These are phyloP conservation scores for Virgularia gustaviana DNA, from an alignment of 92 coral and sea anemone genomes.

Conservation along the genomic window DNA sequence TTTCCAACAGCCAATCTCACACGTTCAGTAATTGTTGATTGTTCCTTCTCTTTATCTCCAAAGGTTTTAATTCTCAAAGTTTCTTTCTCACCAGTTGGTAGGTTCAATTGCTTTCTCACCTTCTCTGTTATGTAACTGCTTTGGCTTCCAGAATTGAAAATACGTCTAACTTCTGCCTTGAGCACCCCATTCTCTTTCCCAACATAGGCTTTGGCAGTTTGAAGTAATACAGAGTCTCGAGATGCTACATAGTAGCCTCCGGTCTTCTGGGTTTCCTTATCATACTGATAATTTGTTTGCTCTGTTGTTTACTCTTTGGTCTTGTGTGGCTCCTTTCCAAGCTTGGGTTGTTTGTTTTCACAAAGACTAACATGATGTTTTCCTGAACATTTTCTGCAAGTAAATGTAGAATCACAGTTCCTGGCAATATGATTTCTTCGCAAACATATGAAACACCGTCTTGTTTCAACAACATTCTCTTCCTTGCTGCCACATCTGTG, in stretches of 20 bases:
- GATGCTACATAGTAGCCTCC: constrained; percentile 40
- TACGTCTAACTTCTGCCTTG: constrained; percentile 36
- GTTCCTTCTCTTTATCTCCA: constrained; percentile 32
- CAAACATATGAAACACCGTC: too few relatives aligned
- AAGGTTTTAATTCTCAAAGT: constrained; percentile 49
- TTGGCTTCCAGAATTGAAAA: constrained; percentile 64
- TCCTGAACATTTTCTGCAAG: constrained; percentile 50
- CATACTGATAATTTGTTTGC: background rate
- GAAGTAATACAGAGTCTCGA: constrained; percentile 51
- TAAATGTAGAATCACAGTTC: constrained; percentile 36
- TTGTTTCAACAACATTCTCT: constrained; percentile 39
- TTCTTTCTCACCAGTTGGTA: constrained; percentile 37
- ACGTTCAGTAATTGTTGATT: constrained; percentile 30
- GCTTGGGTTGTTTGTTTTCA: constrained; percentile 21
- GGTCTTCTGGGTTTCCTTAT: background rate
- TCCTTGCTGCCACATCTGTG: constrained; percentile 45
- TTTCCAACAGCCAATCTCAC: constrained; percentile 34
- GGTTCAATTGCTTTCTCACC: constrained; percentile 25
- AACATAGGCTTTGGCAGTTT: constrained; percentile 53
- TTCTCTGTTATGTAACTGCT: constrained; percentile 49
- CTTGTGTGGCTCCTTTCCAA: background rate
- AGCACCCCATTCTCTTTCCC: background rate
- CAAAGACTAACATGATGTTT: constrained; percentile 62
- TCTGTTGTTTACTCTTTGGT: background rate
- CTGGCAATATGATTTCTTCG: constrained; percentile 43